Evolutionary conservation across 1,140 invertebrate species (phyloP).

Genomic region (Drosophila lini): DNA sequence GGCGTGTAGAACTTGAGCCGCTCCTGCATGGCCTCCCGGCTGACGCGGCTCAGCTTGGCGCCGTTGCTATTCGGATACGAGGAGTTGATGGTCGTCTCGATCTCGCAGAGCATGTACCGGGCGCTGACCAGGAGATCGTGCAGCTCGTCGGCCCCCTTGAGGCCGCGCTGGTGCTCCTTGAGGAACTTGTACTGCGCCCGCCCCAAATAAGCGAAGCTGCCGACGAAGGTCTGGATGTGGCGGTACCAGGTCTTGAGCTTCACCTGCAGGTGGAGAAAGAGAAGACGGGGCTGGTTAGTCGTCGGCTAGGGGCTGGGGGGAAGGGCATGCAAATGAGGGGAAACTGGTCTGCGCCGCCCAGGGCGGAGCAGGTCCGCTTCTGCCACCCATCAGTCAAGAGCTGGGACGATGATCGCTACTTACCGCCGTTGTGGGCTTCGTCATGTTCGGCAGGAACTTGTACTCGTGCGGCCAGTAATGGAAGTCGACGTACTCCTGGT

Average conservation of each 20-base stretch:
- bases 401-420: conserved; percentile 31
- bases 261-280: conserved; percentile 32
- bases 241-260: conserved; percentile 76
- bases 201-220: conserved; percentile 70
- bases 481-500: conserved; percentile 54
- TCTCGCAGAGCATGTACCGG: conserved; percentile 63
- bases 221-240: conserved; percentile 71
- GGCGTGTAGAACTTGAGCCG: conserved; percentile 60
- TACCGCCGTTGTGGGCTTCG: conserved; percentile 60
- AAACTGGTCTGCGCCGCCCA: conserved; percentile 68
- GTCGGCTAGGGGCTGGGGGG: background rate
- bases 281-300: background rate
- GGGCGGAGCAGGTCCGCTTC: conserved; percentile 70
- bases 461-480: conserved; percentile 64
- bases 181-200: conserved; percentile 69
- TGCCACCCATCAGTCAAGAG: conserved; percentile 9
- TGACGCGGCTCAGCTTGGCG: conserved; percentile 55
- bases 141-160: conserved; percentile 57
- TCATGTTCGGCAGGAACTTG: conserved; percentile 78
- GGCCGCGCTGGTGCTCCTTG: conserved; percentile 52
- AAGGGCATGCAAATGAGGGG: conserved; percentile 55
- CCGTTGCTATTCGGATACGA: conserved; percentile 66
- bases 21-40: conserved; percentile 55
- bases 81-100: conserved; percentile 71
- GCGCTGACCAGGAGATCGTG: conserved; percentile 67